Conservation (phyloP, 2,888 invertebrate genomes). For the Galeopsomyia nigrocyanea region DNA sequence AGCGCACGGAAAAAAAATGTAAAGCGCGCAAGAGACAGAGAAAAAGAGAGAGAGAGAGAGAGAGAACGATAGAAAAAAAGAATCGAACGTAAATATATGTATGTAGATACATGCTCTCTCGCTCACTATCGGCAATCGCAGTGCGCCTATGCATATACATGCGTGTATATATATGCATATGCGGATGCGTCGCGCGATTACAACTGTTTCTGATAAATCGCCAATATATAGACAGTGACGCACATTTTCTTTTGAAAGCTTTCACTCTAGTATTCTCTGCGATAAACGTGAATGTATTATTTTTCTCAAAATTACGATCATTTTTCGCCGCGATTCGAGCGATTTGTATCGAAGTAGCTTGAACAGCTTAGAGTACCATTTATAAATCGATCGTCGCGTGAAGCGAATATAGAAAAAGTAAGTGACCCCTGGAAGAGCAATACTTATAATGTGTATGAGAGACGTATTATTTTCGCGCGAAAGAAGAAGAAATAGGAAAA, state of each 20-base stretch:
- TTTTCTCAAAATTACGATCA: no score
- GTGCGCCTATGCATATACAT: slow-evolving; percentile 36
- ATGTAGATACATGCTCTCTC: slow-evolving; percentile 23
- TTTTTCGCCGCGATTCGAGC: no score
- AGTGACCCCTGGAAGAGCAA: no score
- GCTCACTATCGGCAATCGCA: slow-evolving; percentile 51
- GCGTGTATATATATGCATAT: slow-evolving; percentile 22
- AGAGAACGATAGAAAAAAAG: neutral
- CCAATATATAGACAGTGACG: slow-evolving; percentile 56
- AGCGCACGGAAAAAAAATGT: slow-evolving; percentile 51
- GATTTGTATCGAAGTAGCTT: no score
- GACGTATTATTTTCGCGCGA: neutral
- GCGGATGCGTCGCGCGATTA: slow-evolving; percentile 44
- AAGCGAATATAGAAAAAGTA: no score
- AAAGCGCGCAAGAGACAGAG: neutral
- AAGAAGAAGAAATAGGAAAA: slow-evolving; percentile 7
- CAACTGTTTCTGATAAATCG: slow-evolving; percentile 54
- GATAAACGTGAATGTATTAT: no score
- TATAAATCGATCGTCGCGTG: no score
- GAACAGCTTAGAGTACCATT: no score
- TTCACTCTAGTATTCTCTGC: neutral
- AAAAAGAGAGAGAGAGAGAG: no score
- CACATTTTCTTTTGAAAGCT: slow-evolving; percentile 48
- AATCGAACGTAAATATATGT: neutral
- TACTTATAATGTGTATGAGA: no score